phyloP scores from a whole-genome alignment of 2,888 invertebrate species.

The Drosophila fulvimacula region DNA sequence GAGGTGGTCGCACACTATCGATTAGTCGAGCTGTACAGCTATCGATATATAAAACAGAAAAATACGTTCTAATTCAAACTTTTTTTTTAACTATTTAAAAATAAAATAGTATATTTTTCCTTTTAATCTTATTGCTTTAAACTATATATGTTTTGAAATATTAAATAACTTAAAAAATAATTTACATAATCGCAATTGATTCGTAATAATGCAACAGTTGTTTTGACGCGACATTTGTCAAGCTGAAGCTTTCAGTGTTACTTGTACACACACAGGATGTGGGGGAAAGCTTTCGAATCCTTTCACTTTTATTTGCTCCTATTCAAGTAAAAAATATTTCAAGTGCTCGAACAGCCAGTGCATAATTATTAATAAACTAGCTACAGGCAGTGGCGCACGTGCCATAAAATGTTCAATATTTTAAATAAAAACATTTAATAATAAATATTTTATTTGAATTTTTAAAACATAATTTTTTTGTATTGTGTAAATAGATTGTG shows the following conservation, averaged over 20 bases:
- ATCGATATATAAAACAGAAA: constrained; percentile 34
- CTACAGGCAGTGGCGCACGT: constrained; percentile 31
- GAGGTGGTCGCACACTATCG: constrained; percentile 20
- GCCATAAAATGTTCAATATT: neutral
- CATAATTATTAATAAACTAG: constrained; percentile 30
- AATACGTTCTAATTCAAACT: neutral
- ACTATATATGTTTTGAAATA: neutral
- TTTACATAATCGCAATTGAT: neutral
- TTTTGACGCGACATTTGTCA: constrained; percentile 50
- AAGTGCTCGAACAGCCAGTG: constrained; percentile 31
- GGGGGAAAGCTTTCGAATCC: constrained; percentile 55
- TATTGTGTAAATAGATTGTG: constrained; percentile 2
- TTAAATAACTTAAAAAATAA: neutral
- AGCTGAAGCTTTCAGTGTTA: constrained; percentile 45
- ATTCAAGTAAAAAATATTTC: constrained; percentile 37
- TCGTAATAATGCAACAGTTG: constrained; percentile 53
- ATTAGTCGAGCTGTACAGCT: neutral
- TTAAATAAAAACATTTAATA: neutral
- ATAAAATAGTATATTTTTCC: too few relatives aligned
- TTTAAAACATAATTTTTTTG: neutral
- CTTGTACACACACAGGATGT: constrained; percentile 52
- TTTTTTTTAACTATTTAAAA: neutral
- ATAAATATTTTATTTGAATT: neutral
- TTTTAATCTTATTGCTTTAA: too few relatives aligned
- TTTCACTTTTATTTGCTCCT: constrained; percentile 42